Percentiles rank a stretch among this genome's conserved stretches.
Evolutionary conservation across 2,113 vertebrate species (phyloP).

Genomic region (Campylomormyrus tamandua): DNA sequence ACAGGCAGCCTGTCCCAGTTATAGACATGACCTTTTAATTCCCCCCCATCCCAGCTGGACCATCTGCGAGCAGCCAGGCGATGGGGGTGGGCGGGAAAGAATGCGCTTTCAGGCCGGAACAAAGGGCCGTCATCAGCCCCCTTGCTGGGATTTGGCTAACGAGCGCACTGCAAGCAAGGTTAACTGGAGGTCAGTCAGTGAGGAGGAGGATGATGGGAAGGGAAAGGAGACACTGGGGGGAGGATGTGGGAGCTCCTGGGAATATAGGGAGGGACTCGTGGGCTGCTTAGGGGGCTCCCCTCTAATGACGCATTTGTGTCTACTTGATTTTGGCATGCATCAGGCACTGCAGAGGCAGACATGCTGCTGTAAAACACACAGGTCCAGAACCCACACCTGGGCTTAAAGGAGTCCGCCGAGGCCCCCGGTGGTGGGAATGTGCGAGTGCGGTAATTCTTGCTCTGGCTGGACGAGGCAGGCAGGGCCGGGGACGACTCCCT

Average conservation of each 20-base stretch:
- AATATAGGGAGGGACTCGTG: background rate
- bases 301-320: background rate
- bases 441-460: conserved; percentile 69
- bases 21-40: conserved; percentile 27
- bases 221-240: background rate
- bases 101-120: background rate
- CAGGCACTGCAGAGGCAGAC: background rate
- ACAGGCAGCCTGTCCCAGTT: background rate
- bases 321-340: background rate
- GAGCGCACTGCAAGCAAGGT: background rate
- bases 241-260: background rate
- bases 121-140: background rate
- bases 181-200: background rate
- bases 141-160: conserved; percentile 7
- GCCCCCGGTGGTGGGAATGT: conserved; percentile 65
- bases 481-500: conserved; percentile 65
- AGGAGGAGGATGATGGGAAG: background rate
- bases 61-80: background rate
- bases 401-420: conserved; percentile 57
- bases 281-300: background rate
- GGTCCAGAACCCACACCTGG: conserved; percentile 44
- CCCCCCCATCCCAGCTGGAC: background rate
- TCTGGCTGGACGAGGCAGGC: conserved; percentile 47
- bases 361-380: background rate
- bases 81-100: background rate